These are phyloP conservation scores for Zeus faber DNA, from an alignment of 2,113 vertebrate genomes.

Conservation along the genomic window DNA sequence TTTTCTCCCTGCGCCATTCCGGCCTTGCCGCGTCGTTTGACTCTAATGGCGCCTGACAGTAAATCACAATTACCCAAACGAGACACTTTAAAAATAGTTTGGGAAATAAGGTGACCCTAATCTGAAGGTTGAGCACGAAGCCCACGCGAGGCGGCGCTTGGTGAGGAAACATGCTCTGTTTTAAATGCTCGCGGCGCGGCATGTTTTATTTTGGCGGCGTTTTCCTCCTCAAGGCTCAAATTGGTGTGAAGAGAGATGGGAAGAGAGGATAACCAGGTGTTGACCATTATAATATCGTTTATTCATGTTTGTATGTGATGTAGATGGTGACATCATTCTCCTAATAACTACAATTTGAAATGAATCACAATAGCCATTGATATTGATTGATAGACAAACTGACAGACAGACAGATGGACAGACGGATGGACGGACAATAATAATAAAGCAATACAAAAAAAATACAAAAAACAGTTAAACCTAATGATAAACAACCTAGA, in stretches of 20 bases:
- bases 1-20: constrained; percentile 46
- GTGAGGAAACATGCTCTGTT: too few relatives aligned
- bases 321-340: neutral
- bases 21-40: constrained; percentile 33
- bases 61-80: constrained; percentile 59
- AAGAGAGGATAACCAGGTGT: neutral
- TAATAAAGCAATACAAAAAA: too few relatives aligned
- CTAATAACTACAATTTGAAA: neutral
- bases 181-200: too few relatives aligned
- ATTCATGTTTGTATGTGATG: neutral
- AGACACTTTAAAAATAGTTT: constrained; percentile 56
- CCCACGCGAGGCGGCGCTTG: neutral
- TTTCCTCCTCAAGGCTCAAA: too few relatives aligned
- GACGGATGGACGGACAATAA: too few relatives aligned
- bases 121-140: constrained; percentile 11
- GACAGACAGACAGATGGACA: too few relatives aligned
- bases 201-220: too few relatives aligned
- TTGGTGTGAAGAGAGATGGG: neutral
- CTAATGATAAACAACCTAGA: too few relatives aligned
- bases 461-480: too few relatives aligned
- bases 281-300: neutral
- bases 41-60: constrained; percentile 54
- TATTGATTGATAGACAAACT: too few relatives aligned
- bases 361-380: too few relatives aligned
- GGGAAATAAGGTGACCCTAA: constrained; percentile 40